Conservation (phyloP, 2,113 vertebrate species). For the Oxyura jamaicensis region DNA sequence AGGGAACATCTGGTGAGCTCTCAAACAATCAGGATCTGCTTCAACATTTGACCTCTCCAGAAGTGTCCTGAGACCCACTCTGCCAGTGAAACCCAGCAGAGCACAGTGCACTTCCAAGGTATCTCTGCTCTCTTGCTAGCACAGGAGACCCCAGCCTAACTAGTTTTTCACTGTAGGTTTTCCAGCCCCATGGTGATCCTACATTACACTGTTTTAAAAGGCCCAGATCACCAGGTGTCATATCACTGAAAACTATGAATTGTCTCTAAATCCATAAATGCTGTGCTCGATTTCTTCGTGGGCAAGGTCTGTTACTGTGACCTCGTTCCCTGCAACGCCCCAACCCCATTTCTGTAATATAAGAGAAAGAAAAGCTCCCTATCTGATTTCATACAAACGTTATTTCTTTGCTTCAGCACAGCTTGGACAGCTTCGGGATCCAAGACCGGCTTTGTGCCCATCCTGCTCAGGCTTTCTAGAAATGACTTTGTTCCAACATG, state of each 20-base stretch:
- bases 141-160: neutral
- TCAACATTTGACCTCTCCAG: neutral
- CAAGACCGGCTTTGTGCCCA: neutral
- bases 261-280: neutral
- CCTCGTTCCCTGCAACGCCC: neutral
- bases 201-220: neutral
- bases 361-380: neutral
- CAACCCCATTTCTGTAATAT: neutral
- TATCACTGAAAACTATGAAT: neutral
- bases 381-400: neutral
- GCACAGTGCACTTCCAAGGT: neutral
- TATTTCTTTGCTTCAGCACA: neutral
- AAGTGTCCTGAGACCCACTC: neutral
- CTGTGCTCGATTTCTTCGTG: neutral
- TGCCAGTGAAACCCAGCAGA: neutral
- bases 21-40: neutral
- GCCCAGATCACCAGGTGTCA: neutral
- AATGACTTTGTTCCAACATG: neutral
- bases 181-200: neutral
- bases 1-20: neutral
- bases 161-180: neutral
- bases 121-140: neutral
- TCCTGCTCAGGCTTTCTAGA: constrained; percentile 37
- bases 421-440: neutral
- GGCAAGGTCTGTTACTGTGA: neutral